Evolutionary conservation across 2,113 vertebrate genomes (phyloP), one percentile per base, ranked within the genome.

Genomic region (Lucifuga dentata): DNA sequence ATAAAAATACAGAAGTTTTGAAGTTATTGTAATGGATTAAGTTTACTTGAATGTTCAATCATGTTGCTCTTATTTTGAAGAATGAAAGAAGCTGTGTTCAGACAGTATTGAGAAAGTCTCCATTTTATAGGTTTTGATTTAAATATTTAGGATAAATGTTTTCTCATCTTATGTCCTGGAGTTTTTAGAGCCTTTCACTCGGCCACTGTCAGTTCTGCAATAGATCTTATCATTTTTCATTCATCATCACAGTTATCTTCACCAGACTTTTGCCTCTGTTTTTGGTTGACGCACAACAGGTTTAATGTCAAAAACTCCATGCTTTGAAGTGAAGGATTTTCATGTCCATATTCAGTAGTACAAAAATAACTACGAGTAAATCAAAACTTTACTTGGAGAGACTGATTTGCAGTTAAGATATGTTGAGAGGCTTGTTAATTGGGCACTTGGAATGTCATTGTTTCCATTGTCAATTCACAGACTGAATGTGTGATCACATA

Each of bases 51-150:
- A 41, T 51, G 32, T 60, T 45, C 11, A 15, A 9, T 15, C 3
- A 1, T 57, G 23, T 56, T 41, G 36, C 55, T 45, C 32, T 29
- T 43, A n/a, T n/a, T n/a, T n/a, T n/a, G n/a, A 15, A 46, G 13
- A 74, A 32, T 40, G 16, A 62, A 5, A 40, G 33, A 15, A 63
- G 40, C 15, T 15, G 21, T 29, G 20, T 12, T n/a, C n/a, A n/a
- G n/a, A 78, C 63, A 68, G 64, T 76, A 52, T 78, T 72, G 6
- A 35, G 21, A 35, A 8, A 3, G 12, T 53, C 26, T 46, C 60
- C 8, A 26, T 35, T 29, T 21, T 24, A 2, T 1, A 10, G 3
- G 12, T 29, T 73, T 46, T 41, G 4, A 51, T 77, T 67, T 73
- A 48, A 53, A 40, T 35, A 29, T 29, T n/a, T 8, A 24, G 33